Evolutionary conservation across 2,797 vertebrate genomes (phyloP).

Genomic region (Heterohyrax brucei): DNA sequence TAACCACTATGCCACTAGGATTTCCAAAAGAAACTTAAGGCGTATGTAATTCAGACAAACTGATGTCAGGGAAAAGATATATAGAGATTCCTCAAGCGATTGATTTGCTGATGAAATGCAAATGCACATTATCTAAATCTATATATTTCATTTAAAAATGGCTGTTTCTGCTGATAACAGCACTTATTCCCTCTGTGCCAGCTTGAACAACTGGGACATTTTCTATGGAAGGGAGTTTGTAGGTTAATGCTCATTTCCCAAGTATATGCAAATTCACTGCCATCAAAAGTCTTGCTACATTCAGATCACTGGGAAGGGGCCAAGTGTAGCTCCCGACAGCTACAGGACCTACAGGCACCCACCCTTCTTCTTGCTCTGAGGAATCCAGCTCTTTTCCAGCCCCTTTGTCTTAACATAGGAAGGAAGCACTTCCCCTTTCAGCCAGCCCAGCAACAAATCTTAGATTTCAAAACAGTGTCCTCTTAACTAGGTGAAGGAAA

Average conservation of each 20-base stretch:
- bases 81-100: background rate
- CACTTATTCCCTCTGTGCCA: background rate
- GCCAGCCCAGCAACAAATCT: background rate
- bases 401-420: background rate
- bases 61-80: background rate
- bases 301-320: background rate
- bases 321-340: background rate
- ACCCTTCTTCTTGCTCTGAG: background rate
- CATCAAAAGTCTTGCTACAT: background rate
- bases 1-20: background rate
- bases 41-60: slow-evolving; percentile 24
- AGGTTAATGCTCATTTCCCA: background rate
- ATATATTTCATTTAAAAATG: background rate
- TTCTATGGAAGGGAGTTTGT: background rate
- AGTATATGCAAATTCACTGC: background rate
- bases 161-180: background rate
- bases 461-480: slow-evolving; percentile 3
- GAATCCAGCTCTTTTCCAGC: background rate
- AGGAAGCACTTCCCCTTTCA: background rate
- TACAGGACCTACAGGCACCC: background rate
- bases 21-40: background rate
- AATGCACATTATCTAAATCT: background rate
- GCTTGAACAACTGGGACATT: background rate
- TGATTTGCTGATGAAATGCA: background rate
- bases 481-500: slow-evolving; percentile 47